Percentiles rank a stretch among this genome's conserved stretches.
Conservation (phyloP, 2,888 invertebrate species). For the Philaethria dido region DNA sequence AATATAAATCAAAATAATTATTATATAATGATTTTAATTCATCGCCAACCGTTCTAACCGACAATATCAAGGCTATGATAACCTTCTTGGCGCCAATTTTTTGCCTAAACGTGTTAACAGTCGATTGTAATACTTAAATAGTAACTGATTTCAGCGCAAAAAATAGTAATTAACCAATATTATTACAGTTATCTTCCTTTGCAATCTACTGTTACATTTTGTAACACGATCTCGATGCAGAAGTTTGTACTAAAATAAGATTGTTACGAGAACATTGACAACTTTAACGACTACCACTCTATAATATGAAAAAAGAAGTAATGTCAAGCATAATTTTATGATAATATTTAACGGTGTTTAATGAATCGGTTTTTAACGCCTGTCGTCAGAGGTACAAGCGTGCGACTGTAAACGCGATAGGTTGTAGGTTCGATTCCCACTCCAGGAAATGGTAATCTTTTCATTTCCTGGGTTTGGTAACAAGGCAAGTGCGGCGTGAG, state of each 20-base stretch:
- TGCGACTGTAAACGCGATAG: too few relatives aligned
- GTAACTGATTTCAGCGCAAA: not conserved
- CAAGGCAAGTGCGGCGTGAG: too few relatives aligned
- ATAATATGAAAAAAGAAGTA: not conserved
- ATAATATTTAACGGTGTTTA: too few relatives aligned
- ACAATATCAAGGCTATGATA: slow-evolving; percentile 28
- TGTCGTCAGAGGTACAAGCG: too few relatives aligned
- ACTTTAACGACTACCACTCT: not conserved
- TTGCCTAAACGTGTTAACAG: slow-evolving; percentile 29
- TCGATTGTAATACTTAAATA: slow-evolving; percentile 21
- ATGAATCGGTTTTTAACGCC: too few relatives aligned
- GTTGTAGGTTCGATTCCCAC: too few relatives aligned
- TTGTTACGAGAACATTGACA: not conserved
- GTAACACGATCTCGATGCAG: not conserved
- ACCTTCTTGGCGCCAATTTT: slow-evolving; percentile 36
- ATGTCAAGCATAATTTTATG: not conserved
- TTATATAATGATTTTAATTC: not conserved
- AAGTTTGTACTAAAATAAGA: not conserved
- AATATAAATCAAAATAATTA: slow-evolving; percentile 7
- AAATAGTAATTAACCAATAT: slow-evolving; percentile 4
- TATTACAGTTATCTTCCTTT: slow-evolving; percentile 7
- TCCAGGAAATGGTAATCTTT: too few relatives aligned
- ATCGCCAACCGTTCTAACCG: slow-evolving; percentile 15
- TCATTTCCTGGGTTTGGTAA: too few relatives aligned
- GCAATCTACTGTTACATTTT: not conserved